Percentiles rank a stretch among this genome's conserved stretches.
These are phyloP conservation scores for Sparus aurata DNA, from an alignment of 2,797 vertebrate genomes.

Conservation along the genomic window DNA sequence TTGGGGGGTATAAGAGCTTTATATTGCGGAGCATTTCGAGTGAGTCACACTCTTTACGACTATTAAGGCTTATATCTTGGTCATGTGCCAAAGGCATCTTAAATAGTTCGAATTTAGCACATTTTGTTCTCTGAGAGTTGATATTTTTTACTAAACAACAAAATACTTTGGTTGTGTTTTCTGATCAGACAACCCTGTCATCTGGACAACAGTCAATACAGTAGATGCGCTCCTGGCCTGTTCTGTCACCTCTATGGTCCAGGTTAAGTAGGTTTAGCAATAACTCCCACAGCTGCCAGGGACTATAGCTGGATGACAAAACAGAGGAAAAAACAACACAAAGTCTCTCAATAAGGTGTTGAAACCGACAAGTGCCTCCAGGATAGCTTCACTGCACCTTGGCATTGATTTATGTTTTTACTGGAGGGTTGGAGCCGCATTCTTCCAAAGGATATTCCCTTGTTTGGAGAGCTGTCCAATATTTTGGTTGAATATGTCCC, in stretches of 20 bases:
- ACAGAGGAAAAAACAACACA: too few relatives aligned
- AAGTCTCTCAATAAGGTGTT: background rate
- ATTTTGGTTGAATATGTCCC: too few relatives aligned
- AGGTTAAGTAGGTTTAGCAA: too few relatives aligned
- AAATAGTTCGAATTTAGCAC: background rate
- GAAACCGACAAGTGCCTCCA: background rate
- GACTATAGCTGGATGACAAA: too few relatives aligned
- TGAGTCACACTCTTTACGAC: conserved; percentile 4
- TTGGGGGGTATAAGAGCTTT: background rate
- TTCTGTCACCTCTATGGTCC: too few relatives aligned
- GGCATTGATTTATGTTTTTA: too few relatives aligned
- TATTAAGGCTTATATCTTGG: background rate
- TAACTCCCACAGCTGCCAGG: too few relatives aligned
- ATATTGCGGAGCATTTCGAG: background rate
- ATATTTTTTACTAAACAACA: background rate
- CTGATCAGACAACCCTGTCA: background rate
- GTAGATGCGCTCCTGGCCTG: too few relatives aligned
- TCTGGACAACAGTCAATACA: background rate
- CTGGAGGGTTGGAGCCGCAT: too few relatives aligned
- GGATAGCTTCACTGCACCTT: too few relatives aligned
- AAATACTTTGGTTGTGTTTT: background rate
- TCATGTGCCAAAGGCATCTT: background rate
- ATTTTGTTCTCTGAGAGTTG: background rate
- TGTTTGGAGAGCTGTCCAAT: too few relatives aligned
- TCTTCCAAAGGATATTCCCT: too few relatives aligned